Conservation (phyloP, 2,888 invertebrate genomes). For the Hololepta plana region DNA sequence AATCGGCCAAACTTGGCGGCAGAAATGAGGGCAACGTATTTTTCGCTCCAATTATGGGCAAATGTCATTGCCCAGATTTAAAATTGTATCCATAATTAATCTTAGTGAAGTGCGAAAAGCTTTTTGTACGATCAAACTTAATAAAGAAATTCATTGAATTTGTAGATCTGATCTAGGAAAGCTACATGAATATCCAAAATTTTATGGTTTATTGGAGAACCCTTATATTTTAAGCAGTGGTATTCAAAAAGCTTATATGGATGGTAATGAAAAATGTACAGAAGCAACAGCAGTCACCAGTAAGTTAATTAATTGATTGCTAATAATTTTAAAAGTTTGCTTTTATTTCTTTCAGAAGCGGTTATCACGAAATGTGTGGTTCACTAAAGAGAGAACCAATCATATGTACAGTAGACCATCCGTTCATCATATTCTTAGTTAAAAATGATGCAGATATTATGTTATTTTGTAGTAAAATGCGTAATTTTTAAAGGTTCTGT, state of each 20-base stretch:
- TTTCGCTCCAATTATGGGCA: constrained; percentile 16
- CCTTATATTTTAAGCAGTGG: constrained; percentile 16
- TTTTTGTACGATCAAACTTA: too few relatives aligned
- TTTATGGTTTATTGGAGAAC: constrained; percentile 17
- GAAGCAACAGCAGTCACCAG: constrained; percentile 24
- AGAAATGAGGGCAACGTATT: constrained; percentile 15
- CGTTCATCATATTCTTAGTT: constrained; percentile 7
- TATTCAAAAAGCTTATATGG: constrained; percentile 23
- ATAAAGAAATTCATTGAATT: too few relatives aligned
- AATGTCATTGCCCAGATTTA: constrained; percentile 13
- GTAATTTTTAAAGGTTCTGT: too few relatives aligned
- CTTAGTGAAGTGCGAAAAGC: constrained; percentile 49
- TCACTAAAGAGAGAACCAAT: too few relatives aligned
- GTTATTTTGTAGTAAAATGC: too few relatives aligned
- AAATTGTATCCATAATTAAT: constrained; percentile 19
- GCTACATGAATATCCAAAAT: constrained; percentile 8
- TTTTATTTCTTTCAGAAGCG: too few relatives aligned
- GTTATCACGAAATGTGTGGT: too few relatives aligned
- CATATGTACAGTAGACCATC: constrained; percentile 7
- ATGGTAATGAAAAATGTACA: constrained; percentile 22
- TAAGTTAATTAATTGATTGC: too few relatives aligned
- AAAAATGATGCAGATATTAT: too few relatives aligned
- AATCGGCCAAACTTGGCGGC: too few relatives aligned
- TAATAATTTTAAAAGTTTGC: too few relatives aligned
- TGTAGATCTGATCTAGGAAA: constrained; percentile 12